phyloP scores from a whole-genome alignment of 2,888 invertebrate species.

The Melanostoma scalare region DNA sequence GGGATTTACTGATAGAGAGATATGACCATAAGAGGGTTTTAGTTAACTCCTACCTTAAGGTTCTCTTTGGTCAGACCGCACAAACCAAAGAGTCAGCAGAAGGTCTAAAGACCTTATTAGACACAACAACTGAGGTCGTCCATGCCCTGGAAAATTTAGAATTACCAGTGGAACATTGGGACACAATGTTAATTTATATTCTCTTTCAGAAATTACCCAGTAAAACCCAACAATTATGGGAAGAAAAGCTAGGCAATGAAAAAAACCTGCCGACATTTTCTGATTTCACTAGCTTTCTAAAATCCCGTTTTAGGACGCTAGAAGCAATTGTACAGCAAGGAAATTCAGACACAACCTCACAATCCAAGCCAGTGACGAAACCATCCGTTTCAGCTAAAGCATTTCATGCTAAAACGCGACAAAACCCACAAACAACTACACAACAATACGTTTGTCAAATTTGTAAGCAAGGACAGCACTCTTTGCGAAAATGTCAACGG shows the following conservation, averaged over 20 bases:
- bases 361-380: background rate
- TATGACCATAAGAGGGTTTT: conserved; percentile 2
- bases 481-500: conserved; percentile 1
- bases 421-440: background rate
- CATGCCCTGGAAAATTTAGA: conserved; percentile 16
- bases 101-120: background rate
- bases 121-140: background rate
- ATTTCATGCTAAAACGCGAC: background rate
- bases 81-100: conserved; percentile 9
- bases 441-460: conserved; percentile 1
- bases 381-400: background rate
- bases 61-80: background rate
- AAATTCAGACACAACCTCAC: background rate
- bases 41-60: background rate
- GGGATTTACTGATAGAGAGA: too few relatives aligned
- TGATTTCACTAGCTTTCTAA: conserved; percentile 8
- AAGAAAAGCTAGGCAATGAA: conserved; percentile 6
- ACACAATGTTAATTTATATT: background rate
- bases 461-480: conserved; percentile 7
- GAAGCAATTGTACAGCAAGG: background rate
- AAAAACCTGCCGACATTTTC: background rate
- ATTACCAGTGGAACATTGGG: background rate
- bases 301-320: conserved; percentile 5
- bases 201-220: conserved; percentile 1
- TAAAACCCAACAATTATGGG: conserved; percentile 2